A percentile compares a stretch with the other conserved stretches of the same genome.
Evolutionary conservation across 2,797 vertebrate genomes (phyloP).

Genomic region (Cephalopachus bancanus): DNA sequence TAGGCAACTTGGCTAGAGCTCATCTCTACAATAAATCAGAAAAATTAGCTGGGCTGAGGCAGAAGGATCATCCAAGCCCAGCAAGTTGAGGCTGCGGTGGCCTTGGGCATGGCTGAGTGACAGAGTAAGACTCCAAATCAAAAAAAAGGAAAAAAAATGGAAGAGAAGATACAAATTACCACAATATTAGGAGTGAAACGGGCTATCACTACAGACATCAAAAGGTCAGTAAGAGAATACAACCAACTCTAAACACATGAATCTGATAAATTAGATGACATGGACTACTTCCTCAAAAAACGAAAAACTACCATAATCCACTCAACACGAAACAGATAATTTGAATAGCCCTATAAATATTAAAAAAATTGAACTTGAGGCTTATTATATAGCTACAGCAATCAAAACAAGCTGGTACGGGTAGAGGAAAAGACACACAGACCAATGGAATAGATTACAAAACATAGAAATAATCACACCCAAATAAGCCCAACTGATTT

Average conservation of each 20-base stretch:
- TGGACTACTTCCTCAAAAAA: neutral
- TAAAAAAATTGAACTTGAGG: slow-evolving; percentile 1
- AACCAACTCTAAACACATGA: neutral
- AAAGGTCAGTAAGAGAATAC: neutral
- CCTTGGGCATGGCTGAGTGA: no score
- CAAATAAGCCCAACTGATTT: neutral
- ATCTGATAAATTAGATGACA: neutral
- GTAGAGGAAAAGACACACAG: neutral
- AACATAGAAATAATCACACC: neutral
- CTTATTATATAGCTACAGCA: neutral
- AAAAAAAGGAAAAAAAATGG: neutral
- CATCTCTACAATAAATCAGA: no score
- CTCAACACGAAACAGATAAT: neutral
- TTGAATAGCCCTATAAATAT: neutral
- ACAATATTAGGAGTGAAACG: neutral
- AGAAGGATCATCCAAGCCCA: no score
- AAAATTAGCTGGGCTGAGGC: no score
- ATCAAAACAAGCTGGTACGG: neutral
- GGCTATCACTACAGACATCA: neutral
- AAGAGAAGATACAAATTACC: neutral
- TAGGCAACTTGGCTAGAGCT: no score
- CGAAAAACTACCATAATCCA: neutral
- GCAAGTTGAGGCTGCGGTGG: no score
- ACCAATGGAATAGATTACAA: neutral
- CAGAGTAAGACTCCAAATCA: no score